Evolutionary conservation across 1,140 invertebrate species (phyloP), one percentile per base, ranked within the genome.

Genomic region (Pseudomyrmex flavicornis): DNA sequence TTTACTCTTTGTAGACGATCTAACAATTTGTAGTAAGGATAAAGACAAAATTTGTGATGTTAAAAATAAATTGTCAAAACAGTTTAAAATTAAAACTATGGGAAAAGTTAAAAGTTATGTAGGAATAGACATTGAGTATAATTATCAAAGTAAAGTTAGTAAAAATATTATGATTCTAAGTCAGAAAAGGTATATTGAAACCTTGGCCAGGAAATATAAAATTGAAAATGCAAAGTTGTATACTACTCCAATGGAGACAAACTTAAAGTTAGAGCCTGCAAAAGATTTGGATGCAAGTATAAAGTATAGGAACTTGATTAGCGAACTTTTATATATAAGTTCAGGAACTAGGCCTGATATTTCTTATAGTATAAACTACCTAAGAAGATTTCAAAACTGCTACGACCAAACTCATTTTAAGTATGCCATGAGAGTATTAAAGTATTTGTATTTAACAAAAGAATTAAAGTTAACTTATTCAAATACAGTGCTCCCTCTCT

Each of bases 161-260:
- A 61, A 12, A 9, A 61, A 13, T 3, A 22, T 4, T 5, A 61
- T 63, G 26, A 5, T n/a, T 1, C 12, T 63, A 44, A 13, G n/a
- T 35, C 62, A 63, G 1, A n/a, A 63, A 44, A 8, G 2, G 0
- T 62, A 62, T 62, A 62, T 62, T 26, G 61, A 62, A 12, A 15
- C 22, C 7, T 62, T 62, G 22, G 22, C 61, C 7, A 26, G 15
- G 2, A 62, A 10, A 1, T 62, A 62, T 26, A 2, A 62, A 8
- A 35, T 62, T 1, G 12, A 26, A 62, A 88, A 91, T 35, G 35
- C 17, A 2, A 75, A 76, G 10, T 20, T 61, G 10, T 20, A 61
- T 35, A 12, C 15, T 15, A 94, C 92, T 77, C 92, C 93, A 22
- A 93, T 93, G 91, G 93, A 93, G 89, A 90, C 83, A 85, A 94